Evolutionary conservation across 2,113 vertebrate species (phyloP).

Genomic region (Gila orcuttii): DNA sequence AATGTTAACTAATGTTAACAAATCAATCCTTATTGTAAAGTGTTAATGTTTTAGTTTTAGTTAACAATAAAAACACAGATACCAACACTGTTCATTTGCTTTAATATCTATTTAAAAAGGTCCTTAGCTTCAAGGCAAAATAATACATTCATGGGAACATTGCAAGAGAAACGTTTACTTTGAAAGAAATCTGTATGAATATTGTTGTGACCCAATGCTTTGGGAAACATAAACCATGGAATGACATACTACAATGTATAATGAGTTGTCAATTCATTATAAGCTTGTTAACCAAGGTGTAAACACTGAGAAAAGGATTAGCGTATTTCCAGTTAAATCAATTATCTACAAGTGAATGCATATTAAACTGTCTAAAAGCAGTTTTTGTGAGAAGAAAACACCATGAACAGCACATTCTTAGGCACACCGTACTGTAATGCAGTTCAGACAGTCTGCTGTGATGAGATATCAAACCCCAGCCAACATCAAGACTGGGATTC

Average conservation of each 20-base stretch:
- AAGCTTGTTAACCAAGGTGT: conserved; percentile 38
- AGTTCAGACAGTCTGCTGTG: conserved; percentile 44
- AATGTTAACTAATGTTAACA: neutral
- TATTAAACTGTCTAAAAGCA: conserved; percentile 19
- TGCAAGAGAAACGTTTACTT: neutral
- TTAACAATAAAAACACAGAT: neutral
- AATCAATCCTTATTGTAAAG: neutral
- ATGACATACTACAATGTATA: neutral
- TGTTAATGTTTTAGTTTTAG: neutral
- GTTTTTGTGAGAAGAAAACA: conserved; percentile 11
- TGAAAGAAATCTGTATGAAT: neutral
- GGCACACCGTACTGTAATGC: conserved; percentile 31
- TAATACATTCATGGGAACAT: neutral
- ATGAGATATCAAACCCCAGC: conserved; percentile 48
- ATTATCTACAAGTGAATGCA: conserved; percentile 29
- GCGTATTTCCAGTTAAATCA: conserved; percentile 18
- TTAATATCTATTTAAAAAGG: neutral
- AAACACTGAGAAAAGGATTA: conserved; percentile 30
- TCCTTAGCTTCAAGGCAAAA: conserved; percentile 38
- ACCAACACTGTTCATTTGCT: neutral
- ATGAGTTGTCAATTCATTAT: neutral
- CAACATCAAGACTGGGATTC: conserved; percentile 29
- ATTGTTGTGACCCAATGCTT: neutral
- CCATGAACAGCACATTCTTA: conserved; percentile 49
- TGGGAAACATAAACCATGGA: conserved; percentile 33